Percentiles rank a stretch among this genome's conserved stretches.
Evolutionary conservation across 2,113 vertebrate genomes (phyloP).

Genomic region (Diadophis punctatus): DNA sequence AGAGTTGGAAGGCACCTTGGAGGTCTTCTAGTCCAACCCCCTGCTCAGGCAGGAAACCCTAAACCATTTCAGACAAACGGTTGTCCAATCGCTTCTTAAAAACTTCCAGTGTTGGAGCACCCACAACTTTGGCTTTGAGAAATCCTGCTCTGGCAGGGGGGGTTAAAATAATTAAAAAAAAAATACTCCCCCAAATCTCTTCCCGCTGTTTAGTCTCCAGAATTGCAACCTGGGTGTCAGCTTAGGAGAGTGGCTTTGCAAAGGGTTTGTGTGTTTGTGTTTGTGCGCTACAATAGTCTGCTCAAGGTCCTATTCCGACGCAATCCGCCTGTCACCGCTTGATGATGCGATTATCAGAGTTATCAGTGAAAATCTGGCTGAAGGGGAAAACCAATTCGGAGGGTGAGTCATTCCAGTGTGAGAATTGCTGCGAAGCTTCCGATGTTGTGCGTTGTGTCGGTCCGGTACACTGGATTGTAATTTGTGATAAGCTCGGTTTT

Average conservation of each 20-base stretch:
- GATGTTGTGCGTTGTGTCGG: background rate
- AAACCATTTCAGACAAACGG: no score
- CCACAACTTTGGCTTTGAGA: background rate
- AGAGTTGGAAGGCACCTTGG: no score
- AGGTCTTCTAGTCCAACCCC: no score
- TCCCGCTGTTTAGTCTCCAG: background rate
- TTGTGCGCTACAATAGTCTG: no score
- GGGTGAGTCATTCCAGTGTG: background rate
- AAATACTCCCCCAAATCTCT: background rate
- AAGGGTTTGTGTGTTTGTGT: background rate
- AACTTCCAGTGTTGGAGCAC: no score
- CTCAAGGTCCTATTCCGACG: background rate
- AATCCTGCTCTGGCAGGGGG: background rate
- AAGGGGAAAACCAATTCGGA: background rate
- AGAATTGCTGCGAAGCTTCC: background rate
- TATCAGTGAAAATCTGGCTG: background rate
- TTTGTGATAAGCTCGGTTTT: background rate
- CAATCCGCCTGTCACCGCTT: background rate
- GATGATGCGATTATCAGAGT: background rate
- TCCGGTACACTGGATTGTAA: background rate
- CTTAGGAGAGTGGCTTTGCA: background rate
- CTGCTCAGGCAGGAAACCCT: no score
- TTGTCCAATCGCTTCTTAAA: no score
- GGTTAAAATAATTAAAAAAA: no score
- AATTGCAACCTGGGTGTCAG: background rate